Evolutionary conservation across 2,888 invertebrate genomes (phyloP).

Genomic region (Synanthedon formicaeformis): DNA sequence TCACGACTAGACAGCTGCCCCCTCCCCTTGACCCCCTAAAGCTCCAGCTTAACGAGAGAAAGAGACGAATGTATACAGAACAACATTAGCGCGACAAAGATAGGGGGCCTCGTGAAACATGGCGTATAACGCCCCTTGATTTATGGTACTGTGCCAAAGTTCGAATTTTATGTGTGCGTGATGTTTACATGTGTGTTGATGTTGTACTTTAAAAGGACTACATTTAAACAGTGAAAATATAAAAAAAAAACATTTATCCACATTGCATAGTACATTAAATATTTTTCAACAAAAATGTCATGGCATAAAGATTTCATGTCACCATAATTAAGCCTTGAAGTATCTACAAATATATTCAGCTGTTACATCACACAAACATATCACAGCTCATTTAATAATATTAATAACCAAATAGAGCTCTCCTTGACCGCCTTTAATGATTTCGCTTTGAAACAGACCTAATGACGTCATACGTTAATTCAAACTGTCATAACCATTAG

Average conservation of each 20-base stretch:
- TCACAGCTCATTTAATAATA: neutral
- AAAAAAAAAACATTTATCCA: neutral
- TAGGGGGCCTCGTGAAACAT: conserved; percentile 62
- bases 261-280: too few relatives aligned
- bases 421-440: conserved; percentile 33
- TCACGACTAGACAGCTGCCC: conserved; percentile 66
- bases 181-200: conserved; percentile 19
- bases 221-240: neutral
- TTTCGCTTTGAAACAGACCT: conserved; percentile 18
- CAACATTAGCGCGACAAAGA: conserved; percentile 47
- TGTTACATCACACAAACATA: too few relatives aligned
- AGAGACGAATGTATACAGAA: conserved; percentile 41
- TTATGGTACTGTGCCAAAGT: conserved; percentile 69
- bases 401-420: neutral
- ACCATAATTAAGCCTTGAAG: too few relatives aligned
- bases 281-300: neutral
- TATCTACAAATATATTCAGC: too few relatives aligned
- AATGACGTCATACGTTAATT: conserved; percentile 29
- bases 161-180: conserved; percentile 62
- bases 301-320: too few relatives aligned
- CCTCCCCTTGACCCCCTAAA: conserved; percentile 44
- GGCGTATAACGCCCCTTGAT: conserved; percentile 72
- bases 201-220: neutral
- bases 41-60: conserved; percentile 51
- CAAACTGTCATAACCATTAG: conserved; percentile 36